phyloP scores from a whole-genome alignment of 2,888 invertebrate genomes.

The Acleris sparsana region DNA sequence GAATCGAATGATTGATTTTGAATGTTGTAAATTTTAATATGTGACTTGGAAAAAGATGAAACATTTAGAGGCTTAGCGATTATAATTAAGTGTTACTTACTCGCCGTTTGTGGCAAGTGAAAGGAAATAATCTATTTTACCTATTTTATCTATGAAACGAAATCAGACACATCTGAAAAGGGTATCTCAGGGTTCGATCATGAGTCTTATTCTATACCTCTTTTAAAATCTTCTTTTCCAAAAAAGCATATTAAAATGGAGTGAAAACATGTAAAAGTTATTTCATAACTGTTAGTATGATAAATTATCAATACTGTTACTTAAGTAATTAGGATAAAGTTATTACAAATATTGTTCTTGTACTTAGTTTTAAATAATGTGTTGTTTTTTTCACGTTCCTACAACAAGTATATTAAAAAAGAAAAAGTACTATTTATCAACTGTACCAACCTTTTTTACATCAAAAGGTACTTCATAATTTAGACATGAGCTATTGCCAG shows the following conservation, averaged over 20 bases:
- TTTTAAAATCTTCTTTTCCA: constrained; percentile 16
- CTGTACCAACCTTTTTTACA: too few relatives aligned
- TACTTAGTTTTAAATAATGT: constrained; percentile 8
- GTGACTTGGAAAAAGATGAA: constrained; percentile 20
- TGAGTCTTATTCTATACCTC: neutral
- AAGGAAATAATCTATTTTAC: too few relatives aligned
- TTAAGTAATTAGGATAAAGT: constrained; percentile 30
- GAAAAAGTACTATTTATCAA: too few relatives aligned
- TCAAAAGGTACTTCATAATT: too few relatives aligned
- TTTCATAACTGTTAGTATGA: constrained; percentile 63
- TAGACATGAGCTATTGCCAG: too few relatives aligned
- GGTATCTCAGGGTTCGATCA: constrained; percentile 2
- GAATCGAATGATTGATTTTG: constrained; percentile 24
- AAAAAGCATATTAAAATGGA: constrained; percentile 44
- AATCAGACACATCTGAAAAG: neutral
- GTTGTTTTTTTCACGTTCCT: neutral
- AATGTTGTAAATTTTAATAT: constrained; percentile 38
- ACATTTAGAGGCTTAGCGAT: neutral
- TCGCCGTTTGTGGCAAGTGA: too few relatives aligned
- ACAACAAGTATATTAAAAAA: too few relatives aligned
- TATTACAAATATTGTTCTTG: constrained; percentile 28
- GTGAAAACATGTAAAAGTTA: constrained; percentile 37
- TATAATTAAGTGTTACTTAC: neutral
- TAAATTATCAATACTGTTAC: constrained; percentile 48
- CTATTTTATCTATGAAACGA: too few relatives aligned